Conservation (phyloP, 2,113 vertebrate genomes). For the Fregata magnificens region DNA sequence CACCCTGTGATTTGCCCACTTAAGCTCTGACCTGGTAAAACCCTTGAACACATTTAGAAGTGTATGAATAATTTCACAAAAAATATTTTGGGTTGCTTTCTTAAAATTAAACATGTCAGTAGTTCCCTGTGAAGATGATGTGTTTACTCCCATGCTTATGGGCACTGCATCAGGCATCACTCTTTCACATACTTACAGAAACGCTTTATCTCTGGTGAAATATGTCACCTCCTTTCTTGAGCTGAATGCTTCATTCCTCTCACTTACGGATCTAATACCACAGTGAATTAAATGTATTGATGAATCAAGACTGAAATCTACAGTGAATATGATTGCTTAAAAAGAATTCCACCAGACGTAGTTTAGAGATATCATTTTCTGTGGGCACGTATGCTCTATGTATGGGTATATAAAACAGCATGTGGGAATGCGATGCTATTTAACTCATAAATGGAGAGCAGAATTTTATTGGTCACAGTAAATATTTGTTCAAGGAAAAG, state of each 20-base stretch:
- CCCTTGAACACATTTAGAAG: background rate
- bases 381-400: background rate
- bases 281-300: conserved; percentile 29
- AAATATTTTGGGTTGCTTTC: background rate
- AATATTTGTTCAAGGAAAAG: conserved; percentile 55
- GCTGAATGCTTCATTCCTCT: background rate
- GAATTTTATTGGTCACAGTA: conserved; percentile 55
- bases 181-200: background rate
- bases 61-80: background rate
- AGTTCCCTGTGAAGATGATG: background rate
- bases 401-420: conserved; percentile 3
- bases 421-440: conserved; percentile 37
- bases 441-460: conserved; percentile 50
- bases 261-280: conserved; percentile 22
- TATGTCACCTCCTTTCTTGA: conserved; percentile 12
- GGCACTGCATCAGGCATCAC: background rate
- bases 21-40: background rate
- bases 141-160: background rate
- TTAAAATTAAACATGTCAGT: background rate
- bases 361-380: conserved; percentile 43
- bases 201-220: background rate
- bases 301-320: conserved; percentile 36
- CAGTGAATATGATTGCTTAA: conserved; percentile 42
- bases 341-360: conserved; percentile 34
- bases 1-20: background rate